These are phyloP conservation scores for Periophthalmodon schlosseri DNA, from an alignment of 2,113 vertebrate genomes.

Conservation along the genomic window DNA sequence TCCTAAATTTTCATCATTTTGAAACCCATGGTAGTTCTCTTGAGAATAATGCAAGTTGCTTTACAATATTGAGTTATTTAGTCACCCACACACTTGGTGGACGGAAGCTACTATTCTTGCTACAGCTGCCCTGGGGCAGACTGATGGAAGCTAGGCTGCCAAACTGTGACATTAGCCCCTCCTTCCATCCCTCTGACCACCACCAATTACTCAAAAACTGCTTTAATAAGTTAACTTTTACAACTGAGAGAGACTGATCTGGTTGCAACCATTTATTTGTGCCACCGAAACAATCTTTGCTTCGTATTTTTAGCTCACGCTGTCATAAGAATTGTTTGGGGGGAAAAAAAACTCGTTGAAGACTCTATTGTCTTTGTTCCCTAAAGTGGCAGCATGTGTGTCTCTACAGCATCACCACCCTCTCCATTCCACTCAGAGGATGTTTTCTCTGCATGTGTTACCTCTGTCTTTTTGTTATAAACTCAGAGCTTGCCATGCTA, in stretches of 20 bases:
- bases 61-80: background rate
- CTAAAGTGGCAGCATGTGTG: background rate
- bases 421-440: background rate
- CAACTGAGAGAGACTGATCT: background rate
- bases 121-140: no score
- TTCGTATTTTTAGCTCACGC: background rate
- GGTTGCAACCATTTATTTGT: background rate
- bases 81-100: no score
- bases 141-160: no score
- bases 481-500: constrained; percentile 27
- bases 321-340: background rate
- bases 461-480: constrained; percentile 5
- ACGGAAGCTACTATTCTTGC: no score
- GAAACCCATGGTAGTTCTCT: background rate
- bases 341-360: background rate
- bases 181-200: no score
- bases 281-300: background rate
- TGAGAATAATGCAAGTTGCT: background rate
- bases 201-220: no score
- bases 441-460: constrained; percentile 9
- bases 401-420: background rate
- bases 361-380: constrained; percentile 1
- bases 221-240: background rate
- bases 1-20: no score
- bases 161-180: no score